These are phyloP conservation scores for Luffia ferchaultella DNA, from an alignment of 2,888 invertebrate species.

Conservation along the genomic window DNA sequence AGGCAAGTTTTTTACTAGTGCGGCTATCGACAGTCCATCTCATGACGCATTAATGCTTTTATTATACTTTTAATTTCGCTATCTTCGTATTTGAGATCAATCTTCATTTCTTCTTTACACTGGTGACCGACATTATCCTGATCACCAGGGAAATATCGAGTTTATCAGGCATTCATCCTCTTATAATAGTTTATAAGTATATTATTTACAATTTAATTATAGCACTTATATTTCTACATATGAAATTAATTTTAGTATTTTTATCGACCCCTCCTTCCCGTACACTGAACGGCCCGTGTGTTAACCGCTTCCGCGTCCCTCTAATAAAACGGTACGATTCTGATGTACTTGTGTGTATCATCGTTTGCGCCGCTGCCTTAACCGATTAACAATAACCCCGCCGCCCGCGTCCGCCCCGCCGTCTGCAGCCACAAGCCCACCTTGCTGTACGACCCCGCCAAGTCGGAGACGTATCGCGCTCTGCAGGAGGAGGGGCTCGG, in stretches of 20 bases:
- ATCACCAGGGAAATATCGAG: background rate
- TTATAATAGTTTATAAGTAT: background rate
- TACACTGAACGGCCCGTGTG: conserved; percentile 38
- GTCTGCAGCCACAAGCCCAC: conserved; percentile 70
- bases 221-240: conserved; percentile 85
- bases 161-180: background rate
- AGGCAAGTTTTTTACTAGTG: conserved; percentile 68
- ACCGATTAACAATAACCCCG: conserved; percentile 60
- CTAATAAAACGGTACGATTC: conserved; percentile 11
- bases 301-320: conserved; percentile 47
- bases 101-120: background rate
- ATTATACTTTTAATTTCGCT: conserved; percentile 52
- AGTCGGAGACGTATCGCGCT: conserved; percentile 88
- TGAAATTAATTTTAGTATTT: background rate
- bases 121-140: conserved; percentile 48
- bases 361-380: conserved; percentile 20
- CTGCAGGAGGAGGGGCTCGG: conserved; percentile 80
- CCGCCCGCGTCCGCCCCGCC: conserved; percentile 19
- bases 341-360: background rate
- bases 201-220: conserved; percentile 45
- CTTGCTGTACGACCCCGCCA: conserved; percentile 84
- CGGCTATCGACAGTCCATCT: conserved; percentile 48
- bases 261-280: conserved; percentile 53
- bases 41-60: conserved; percentile 66
- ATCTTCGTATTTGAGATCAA: conserved; percentile 20